phyloP scores from a whole-genome alignment of 2,797 vertebrate species.

The Malacoctenus gilli region DNA sequence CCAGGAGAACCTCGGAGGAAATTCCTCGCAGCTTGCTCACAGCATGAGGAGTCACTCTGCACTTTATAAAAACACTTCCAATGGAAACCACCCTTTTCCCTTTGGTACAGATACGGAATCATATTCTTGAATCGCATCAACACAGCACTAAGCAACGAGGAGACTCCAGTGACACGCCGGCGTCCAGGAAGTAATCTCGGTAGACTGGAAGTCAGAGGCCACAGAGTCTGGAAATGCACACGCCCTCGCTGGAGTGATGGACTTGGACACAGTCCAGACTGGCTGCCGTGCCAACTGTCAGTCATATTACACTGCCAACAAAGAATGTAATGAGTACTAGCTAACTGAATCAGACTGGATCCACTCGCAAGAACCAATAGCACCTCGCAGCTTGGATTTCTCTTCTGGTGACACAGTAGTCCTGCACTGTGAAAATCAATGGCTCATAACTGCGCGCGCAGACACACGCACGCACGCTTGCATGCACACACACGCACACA shows the following conservation, averaged over 20 bases:
- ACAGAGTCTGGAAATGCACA: conserved; percentile 31
- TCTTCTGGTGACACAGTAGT: conserved; percentile 57
- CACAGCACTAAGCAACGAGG: conserved; percentile 41
- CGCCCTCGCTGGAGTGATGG: conserved; percentile 46
- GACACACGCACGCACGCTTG: background rate
- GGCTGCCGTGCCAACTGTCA: conserved; percentile 66
- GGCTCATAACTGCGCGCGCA: conserved; percentile 19
- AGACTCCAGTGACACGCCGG: conserved; percentile 6
- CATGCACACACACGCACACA: conserved; percentile 15
- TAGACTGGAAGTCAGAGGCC: conserved; percentile 32
- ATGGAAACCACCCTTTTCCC: conserved; percentile 9
- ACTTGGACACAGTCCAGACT: conserved; percentile 64
- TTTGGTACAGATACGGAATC: conserved; percentile 8
- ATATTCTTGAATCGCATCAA: conserved; percentile 26
- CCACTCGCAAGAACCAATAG: conserved; percentile 57
- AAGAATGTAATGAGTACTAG: conserved; percentile 76
- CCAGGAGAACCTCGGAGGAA: conserved; percentile 40
- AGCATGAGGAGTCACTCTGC: background rate
- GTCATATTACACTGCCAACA: conserved; percentile 70
- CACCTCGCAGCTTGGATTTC: conserved; percentile 63
- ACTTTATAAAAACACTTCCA: conserved; percentile 13
- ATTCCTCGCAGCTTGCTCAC: conserved; percentile 31
- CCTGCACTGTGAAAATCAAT: conserved; percentile 44
- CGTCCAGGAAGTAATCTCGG: background rate
- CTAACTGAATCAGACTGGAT: conserved; percentile 78